Evolutionary conservation across 2,888 invertebrate species (phyloP).

Genomic region (Drosophila mulleri): DNA sequence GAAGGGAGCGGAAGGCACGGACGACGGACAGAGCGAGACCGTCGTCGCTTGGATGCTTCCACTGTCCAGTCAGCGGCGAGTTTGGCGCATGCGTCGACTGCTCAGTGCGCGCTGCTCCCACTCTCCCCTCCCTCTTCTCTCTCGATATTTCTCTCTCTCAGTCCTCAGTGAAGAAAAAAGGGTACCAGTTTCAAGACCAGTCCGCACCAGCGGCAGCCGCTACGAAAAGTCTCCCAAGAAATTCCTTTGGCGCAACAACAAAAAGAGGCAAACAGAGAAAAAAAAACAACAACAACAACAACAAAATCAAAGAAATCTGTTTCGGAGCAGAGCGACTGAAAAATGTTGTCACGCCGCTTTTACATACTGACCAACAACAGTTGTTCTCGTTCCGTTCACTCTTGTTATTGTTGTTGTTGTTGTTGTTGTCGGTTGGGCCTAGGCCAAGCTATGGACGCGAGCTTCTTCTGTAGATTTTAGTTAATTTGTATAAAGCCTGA

Average conservation of each 20-base stretch:
- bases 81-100: slow-evolving; percentile 76
- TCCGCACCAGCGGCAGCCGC: slow-evolving; percentile 57
- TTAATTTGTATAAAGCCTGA: slow-evolving; percentile 79
- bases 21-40: slow-evolving; percentile 3
- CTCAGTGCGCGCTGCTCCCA: slow-evolving; percentile 51
- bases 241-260: slow-evolving; percentile 65
- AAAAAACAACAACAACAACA: slow-evolving; percentile 12
- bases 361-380: slow-evolving; percentile 66
- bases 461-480: slow-evolving; percentile 68
- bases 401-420: slow-evolving; percentile 11
- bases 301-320: slow-evolving; percentile 63
- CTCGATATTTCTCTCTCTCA: background rate
- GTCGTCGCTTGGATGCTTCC: slow-evolving; percentile 20
- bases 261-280: slow-evolving; percentile 8
- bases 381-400: slow-evolving; percentile 24
- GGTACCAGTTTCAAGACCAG: slow-evolving; percentile 81
- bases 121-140: background rate
- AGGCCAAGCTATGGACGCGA: slow-evolving; percentile 41
- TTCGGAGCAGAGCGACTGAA: slow-evolving; percentile 58
- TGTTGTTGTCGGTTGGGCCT: slow-evolving; percentile 46
- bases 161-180: slow-evolving; percentile 49
- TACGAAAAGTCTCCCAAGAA: slow-evolving; percentile 71
- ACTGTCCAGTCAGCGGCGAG: slow-evolving; percentile 57
- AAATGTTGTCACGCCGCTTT: slow-evolving; percentile 83
- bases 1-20: slow-evolving; percentile 24